Base-by-base conservation (phyloP, 2,888 invertebrate genomes). In the Eilema depressum region DNA sequence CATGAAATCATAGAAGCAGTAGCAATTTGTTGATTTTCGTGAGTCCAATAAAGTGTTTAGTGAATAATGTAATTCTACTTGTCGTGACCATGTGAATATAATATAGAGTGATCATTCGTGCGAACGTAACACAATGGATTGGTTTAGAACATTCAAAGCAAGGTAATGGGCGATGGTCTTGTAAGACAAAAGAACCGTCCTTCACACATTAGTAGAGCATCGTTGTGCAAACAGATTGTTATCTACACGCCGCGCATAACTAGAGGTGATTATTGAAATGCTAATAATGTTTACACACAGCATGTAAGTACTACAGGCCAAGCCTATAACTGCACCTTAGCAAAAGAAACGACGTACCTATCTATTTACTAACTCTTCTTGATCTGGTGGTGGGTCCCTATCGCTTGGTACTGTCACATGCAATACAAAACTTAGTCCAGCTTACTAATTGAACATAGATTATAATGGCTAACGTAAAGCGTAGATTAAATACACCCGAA, bases 151-250 rank as follows among this genome's bases (percentile, higher is more conserved):
- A 77, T 79, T 85, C 80, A 87, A 85, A 88, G 85, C 91, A 92
- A 94, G 94, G 93, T 93, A 94, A 92, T 86, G 85, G 87, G 90
- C 89, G 90, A 91, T 91, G 88, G 88, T 91, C 87, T 87, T 77
- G 83, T 85, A 89, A 92, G 88, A 94, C 93, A 94, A 94, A 93
- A 94, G 93, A 89, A 88, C 85, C 87, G 94, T 93, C 95, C 95
- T 95, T 95, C 95, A 93, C 92, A 92, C 92, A 92, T 93, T 93
- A 92, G 89, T 90, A 87, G 89, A 88, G 86, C 88, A 91, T 92
- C 89, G 87, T 90, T 94, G 93, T 92, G 91, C 93, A 91, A 93
- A 93, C 92, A 93, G 91, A 88, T 89, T 90, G 90, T 92, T 92
- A 92, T 92, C 91, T 88, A 83, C 89, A 86, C 88, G 88, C 88